phyloP scores from a whole-genome alignment of 53 echinoderm and acorn worm genomes.

The Patiria pectinifera region DNA sequence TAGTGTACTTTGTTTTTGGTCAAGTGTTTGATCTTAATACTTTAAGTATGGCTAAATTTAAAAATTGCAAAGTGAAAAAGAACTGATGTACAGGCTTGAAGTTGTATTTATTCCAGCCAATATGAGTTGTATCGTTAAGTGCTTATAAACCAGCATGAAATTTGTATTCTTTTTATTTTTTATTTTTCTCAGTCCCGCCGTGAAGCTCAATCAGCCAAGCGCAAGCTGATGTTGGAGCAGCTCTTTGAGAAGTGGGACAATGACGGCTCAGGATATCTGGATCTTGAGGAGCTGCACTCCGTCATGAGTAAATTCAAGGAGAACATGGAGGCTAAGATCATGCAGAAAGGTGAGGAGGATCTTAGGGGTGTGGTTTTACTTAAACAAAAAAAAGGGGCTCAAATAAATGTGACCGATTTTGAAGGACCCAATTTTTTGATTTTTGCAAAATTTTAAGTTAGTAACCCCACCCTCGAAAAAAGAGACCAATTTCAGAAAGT shows the following conservation, averaged over 20 bases:
- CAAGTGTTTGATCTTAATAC: no score
- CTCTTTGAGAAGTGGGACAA: constrained; percentile 99
- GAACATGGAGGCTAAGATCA: constrained; percentile 93
- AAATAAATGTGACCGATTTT: not conserved
- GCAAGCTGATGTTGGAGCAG: constrained; percentile 80
- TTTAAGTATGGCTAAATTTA: no score
- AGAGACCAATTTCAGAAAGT: no score
- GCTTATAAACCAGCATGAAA: not conserved
- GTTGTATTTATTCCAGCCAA: no score
- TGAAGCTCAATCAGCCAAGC: constrained; percentile 84
- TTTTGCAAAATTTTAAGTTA: no score
- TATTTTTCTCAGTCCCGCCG: constrained; percentile 73
- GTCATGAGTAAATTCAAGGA: constrained; percentile 99
- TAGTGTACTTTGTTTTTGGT: no score
- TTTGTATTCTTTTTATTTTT: not conserved
- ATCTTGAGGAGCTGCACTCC: constrained; percentile 91
- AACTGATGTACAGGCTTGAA: no score
- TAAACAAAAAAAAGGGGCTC: not conserved
- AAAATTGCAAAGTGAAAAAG: no score
- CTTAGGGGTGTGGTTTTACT: not conserved
- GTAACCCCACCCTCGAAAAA: no score
- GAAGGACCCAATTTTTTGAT: not conserved
- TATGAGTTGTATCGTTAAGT: not conserved
- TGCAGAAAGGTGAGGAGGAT: constrained; percentile 83
- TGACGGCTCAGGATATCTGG: constrained; percentile 95